Percentiles rank a stretch among this genome's conserved stretches.
Conservation (phyloP, 2,797 vertebrate species). For the Zenarchopterus dispar region DNA sequence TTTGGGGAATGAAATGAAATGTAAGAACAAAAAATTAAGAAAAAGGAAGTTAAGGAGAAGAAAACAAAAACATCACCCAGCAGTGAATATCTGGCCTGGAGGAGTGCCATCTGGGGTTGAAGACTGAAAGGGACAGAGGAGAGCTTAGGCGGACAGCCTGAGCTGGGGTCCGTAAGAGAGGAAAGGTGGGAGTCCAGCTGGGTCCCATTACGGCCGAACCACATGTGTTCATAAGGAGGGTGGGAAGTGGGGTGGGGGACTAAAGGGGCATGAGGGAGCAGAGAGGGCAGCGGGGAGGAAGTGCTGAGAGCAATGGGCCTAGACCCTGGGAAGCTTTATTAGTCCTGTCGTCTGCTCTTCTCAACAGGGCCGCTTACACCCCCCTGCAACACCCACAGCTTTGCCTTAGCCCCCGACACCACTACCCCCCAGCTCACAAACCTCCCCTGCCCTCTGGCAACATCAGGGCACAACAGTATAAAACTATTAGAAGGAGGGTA, state of each 20-base stretch:
- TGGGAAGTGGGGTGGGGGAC: slow-evolving; percentile 81
- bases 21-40: neutral
- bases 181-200: slow-evolving; percentile 96
- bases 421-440: neutral
- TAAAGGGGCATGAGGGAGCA: slow-evolving; percentile 86
- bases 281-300: slow-evolving; percentile 94
- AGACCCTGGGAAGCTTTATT: slow-evolving; percentile 97
- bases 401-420: slow-evolving; percentile 29
- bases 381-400: slow-evolving; percentile 67
- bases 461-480: slow-evolving; percentile 89
- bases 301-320: slow-evolving; percentile 83
- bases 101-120: slow-evolving; percentile 71
- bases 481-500: slow-evolving; percentile 84
- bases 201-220: slow-evolving; percentile 94
- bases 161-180: slow-evolving; percentile 83
- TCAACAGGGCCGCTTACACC: slow-evolving; percentile 88
- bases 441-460: slow-evolving; percentile 88
- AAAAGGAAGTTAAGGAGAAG: slow-evolving; percentile 1
- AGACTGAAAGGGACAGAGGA: slow-evolving; percentile 56
- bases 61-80: slow-evolving; percentile 42
- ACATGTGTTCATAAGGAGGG: slow-evolving; percentile 85
- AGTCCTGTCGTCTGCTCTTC: slow-evolving; percentile 92
- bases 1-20: slow-evolving; percentile 1
- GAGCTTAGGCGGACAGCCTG: slow-evolving; percentile 58
- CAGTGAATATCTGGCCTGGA: slow-evolving; percentile 52